Evolutionary conservation across 2,797 vertebrate genomes (phyloP).

Genomic region (Chloroceryle inda): DNA sequence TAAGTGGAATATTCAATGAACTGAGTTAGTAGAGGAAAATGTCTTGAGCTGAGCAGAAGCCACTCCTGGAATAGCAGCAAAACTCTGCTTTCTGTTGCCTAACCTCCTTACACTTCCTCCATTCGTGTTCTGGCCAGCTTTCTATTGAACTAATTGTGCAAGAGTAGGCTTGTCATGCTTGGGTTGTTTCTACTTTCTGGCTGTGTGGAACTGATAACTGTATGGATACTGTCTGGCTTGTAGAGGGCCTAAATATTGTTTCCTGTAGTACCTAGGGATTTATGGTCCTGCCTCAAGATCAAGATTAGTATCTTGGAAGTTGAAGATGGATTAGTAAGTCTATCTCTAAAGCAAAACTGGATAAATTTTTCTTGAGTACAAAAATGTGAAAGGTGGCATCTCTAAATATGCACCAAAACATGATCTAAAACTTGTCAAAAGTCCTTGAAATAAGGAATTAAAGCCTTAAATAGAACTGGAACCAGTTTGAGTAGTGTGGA

Average conservation of each 20-base stretch:
- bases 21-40: not conserved
- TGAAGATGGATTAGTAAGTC: not conserved
- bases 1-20: not conserved
- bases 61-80: not conserved
- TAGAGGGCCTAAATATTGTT: not conserved
- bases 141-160: not conserved
- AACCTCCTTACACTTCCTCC: not conserved
- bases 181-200: not conserved
- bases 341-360: not conserved
- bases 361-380: not conserved
- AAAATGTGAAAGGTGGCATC: not conserved
- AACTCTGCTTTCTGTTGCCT: constrained; percentile 6
- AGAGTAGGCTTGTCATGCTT: not conserved
- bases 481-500: not conserved
- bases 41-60: not conserved
- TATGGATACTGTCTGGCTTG: not conserved
- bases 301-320: not conserved
- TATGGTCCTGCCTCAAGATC: not conserved
- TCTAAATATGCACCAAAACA: not conserved
- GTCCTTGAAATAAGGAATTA: not conserved
- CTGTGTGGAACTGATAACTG: not conserved
- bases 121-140: not conserved
- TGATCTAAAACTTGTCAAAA: not conserved
- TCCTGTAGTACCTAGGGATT: not conserved
- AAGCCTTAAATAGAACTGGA: not conserved